Conservation (phyloP, 2,113 vertebrate species). For the Tragulus kanchil region DNA sequence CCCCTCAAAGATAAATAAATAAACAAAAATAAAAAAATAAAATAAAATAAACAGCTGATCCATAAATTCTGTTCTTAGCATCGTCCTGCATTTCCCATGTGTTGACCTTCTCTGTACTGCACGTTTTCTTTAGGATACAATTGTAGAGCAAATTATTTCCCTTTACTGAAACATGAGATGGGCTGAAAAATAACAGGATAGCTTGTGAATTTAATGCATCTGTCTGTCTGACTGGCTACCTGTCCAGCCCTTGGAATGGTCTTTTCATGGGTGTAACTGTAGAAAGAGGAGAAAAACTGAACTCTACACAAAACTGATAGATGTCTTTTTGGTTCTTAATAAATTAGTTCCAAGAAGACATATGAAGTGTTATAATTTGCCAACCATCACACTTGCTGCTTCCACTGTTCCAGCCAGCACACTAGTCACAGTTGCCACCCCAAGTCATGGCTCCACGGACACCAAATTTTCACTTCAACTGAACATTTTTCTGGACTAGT, state of each 20-base stretch:
- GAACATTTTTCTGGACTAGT: not conserved
- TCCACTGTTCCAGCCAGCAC: not conserved
- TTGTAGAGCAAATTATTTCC: slow-evolving; percentile 7
- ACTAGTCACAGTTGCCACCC: not conserved
- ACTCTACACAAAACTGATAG: not conserved
- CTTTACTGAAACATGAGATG: not conserved
- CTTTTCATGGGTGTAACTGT: not conserved
- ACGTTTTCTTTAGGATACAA: not conserved
- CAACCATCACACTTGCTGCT: not conserved
- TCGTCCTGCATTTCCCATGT: not conserved
- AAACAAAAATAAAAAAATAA: too few species aligned
- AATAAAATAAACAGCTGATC: not conserved
- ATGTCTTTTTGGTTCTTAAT: not conserved
- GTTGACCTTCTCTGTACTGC: not conserved
- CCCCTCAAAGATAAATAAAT: too few species aligned
- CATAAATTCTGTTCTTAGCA: not conserved
- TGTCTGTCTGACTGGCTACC: not conserved
- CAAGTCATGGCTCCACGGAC: not conserved
- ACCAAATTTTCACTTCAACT: not conserved
- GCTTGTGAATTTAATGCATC: not conserved
- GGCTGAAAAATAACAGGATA: not conserved
- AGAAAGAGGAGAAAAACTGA: not conserved
- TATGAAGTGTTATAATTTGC: not conserved
- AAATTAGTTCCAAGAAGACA: not conserved
- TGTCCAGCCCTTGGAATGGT: not conserved